Conservation (phyloP, 2,113 vertebrate species). For the Antigone vipio region DNA sequence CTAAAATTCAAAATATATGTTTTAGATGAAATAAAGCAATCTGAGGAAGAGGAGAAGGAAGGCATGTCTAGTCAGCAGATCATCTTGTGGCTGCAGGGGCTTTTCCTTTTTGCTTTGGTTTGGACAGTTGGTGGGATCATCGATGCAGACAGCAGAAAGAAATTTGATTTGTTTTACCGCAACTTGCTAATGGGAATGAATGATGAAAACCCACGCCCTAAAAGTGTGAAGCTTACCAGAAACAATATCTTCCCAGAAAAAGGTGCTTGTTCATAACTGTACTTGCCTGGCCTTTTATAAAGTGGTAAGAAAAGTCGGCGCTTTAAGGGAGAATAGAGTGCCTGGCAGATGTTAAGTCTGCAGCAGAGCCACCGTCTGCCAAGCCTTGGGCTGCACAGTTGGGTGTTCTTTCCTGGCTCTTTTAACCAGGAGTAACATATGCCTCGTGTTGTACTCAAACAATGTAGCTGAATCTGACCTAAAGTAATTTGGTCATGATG, state of each 20-base stretch:
- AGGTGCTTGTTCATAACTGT: slow-evolving; percentile 72
- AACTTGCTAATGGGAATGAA: slow-evolving; percentile 79
- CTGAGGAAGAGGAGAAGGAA: slow-evolving; percentile 53
- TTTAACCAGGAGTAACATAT: neutral
- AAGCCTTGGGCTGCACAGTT: neutral
- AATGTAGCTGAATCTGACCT: neutral
- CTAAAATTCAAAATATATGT: neutral
- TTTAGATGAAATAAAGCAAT: slow-evolving; percentile 83
- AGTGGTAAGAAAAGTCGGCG: neutral
- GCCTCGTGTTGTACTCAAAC: neutral
- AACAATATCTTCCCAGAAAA: slow-evolving; percentile 84
- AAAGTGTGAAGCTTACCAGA: slow-evolving; percentile 84
- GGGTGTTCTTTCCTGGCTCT: neutral
- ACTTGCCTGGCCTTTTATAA: neutral
- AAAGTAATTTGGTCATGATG: neutral
- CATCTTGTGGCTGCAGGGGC: slow-evolving; percentile 85
- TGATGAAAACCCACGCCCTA: slow-evolving; percentile 78
- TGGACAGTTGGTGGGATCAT: slow-evolving; percentile 89
- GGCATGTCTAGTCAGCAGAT: slow-evolving; percentile 81
- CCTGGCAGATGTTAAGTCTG: neutral
- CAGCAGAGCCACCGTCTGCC: slow-evolving; percentile 25
- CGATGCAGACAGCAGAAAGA: slow-evolving; percentile 82
- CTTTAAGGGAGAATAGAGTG: neutral
- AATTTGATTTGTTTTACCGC: slow-evolving; percentile 88
- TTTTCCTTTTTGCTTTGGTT: slow-evolving; percentile 88